phyloP scores from a whole-genome alignment of 92 coral and sea anemone species.

The Scolanthus callimorphus region DNA sequence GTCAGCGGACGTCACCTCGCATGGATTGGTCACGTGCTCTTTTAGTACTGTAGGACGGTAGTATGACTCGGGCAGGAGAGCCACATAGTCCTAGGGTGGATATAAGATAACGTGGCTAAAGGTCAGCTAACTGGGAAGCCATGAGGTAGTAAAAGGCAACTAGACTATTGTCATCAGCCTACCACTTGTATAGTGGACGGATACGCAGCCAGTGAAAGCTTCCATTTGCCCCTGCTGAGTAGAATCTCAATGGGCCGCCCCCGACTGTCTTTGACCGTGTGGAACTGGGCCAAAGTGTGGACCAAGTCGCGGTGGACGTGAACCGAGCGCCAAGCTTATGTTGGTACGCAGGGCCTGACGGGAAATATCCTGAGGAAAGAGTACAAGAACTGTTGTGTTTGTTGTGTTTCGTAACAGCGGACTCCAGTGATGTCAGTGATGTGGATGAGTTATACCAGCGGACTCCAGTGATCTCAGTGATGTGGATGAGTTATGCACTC shows the following conservation, averaged over 20 bases:
- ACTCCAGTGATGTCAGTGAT: too few relatives aligned
- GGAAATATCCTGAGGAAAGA: slow-evolving; percentile 57
- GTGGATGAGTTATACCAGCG: too few relatives aligned
- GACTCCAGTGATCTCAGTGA: too few relatives aligned
- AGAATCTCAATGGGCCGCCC: slow-evolving; percentile 64
- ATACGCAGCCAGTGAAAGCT: slow-evolving; percentile 48
- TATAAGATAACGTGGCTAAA: background rate
- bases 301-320: slow-evolving; percentile 80
- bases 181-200: slow-evolving; percentile 73
- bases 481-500: too few relatives aligned
- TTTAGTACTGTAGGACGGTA: slow-evolving; percentile 68
- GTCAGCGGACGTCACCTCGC: slow-evolving; percentile 43
- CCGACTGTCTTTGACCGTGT: slow-evolving; percentile 52
- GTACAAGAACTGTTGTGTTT: too few relatives aligned
- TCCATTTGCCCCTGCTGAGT: slow-evolving; percentile 93
- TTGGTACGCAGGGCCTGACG: slow-evolving; percentile 55
- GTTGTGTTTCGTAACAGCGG: too few relatives aligned
- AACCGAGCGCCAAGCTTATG: slow-evolving; percentile 59
- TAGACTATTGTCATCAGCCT: slow-evolving; percentile 2
- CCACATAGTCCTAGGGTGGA: slow-evolving; percentile 74
- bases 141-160: background rate
- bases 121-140: background rate
- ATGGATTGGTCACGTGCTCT: slow-evolving; percentile 57
- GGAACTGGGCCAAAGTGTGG: slow-evolving; percentile 53
- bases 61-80: slow-evolving; percentile 88